Conservation (phyloP, 2,888 invertebrate genomes). For the Gastrophysa polygoni region DNA sequence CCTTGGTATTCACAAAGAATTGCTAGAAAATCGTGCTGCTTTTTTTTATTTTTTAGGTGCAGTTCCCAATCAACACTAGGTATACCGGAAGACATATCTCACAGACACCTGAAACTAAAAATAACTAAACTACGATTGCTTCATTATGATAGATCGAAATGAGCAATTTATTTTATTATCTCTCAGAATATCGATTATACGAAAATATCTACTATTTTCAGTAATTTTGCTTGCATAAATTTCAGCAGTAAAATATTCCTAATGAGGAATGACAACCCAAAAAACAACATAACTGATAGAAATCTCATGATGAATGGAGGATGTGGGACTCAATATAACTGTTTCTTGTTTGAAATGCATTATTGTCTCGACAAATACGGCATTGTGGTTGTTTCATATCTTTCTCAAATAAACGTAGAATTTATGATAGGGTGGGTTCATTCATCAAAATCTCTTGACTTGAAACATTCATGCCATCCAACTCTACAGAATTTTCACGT, state of each 20-base stretch:
- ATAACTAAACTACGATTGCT: neutral
- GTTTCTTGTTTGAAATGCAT: neutral
- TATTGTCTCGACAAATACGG: neutral
- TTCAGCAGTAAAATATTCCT: neutral
- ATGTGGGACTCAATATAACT: neutral
- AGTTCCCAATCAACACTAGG: neutral
- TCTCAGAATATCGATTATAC: neutral
- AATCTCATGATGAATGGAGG: neutral
- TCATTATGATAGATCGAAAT: neutral
- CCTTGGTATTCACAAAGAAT: neutral
- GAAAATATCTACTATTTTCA: neutral
- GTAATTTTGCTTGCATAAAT: neutral
- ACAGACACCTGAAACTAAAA: neutral
- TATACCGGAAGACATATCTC: too few species aligned
- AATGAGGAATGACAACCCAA: neutral
- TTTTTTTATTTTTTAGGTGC: neutral
- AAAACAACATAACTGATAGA: neutral
- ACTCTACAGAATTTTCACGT: too few species aligned
- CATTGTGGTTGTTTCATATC: neutral
- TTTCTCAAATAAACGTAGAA: neutral
- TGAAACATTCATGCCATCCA: too few species aligned
- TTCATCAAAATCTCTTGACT: neutral
- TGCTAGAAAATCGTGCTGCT: neutral
- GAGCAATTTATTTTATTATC: neutral
- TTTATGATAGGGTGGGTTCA: neutral